Evolutionary conservation across 2,888 invertebrate species (phyloP), one percentile per base, ranked within the genome.

Genomic region (Theodoxus fluviatilis): DNA sequence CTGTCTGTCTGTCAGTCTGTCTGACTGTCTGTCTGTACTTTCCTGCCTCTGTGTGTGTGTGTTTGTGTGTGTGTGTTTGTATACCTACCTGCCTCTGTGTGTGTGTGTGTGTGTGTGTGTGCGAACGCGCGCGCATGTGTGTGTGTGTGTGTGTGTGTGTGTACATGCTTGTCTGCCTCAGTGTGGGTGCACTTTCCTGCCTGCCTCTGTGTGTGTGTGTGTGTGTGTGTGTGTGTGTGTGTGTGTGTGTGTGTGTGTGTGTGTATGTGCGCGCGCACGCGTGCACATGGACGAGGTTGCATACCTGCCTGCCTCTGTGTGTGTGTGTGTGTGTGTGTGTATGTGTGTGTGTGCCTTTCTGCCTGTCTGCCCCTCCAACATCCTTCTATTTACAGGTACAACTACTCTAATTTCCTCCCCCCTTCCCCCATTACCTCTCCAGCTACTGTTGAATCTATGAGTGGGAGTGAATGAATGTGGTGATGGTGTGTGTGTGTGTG

Each of bases 31-130:
- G 22, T n/a, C 47, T n/a, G 47, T n/a, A n/a, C n/a, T n/a, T n/a
- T n/a, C 47, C 47, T n/a, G 18, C 22, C 22, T 47, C 2, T 18
- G 18, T 52, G 52, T 52, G 22, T 52, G 22, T 52, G 22, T 52
- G 52, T 52, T 9, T 52, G 52, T 52, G 22, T 52, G 52, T 52
- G 15, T 52, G 52, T 52, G 18, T n/a, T n/a, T n/a, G n/a, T n/a
- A n/a, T n/a, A n/a, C n/a, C n/a, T n/a, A 47, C 47, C 47, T n/a
- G 18, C 22, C 22, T 47, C 2, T 18, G 18, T 52, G 52, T 52
- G 22, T 52, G 22, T 52, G 22, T 52, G 52, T 52, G 22, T 52
- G 52, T 52, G 22, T 52, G 52, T 52, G 15, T 52, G 52, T 52
- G 18, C 25, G 52, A 6, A 18, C 25, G 52, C 25, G 18, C 18